Base-by-base conservation (phyloP, 2,888 invertebrate species). In the Pterostichus madidus region DNA sequence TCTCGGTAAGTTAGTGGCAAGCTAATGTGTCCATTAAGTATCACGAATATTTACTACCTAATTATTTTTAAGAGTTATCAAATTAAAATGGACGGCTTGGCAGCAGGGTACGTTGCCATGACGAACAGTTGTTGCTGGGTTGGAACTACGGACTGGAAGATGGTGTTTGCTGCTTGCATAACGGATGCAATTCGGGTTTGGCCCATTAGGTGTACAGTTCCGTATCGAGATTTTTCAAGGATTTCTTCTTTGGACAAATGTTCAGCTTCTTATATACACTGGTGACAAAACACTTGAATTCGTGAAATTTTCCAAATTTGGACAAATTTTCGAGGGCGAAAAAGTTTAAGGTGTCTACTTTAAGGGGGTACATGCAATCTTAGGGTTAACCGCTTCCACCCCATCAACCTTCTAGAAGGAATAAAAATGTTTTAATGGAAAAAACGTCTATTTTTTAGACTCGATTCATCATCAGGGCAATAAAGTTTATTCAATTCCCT, bases 31-130 rank as follows among this genome's bases (percentile, higher is more conserved):
- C 64, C 64, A 64, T 64, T 64, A 64, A 32, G 13, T 64, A 32
- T 39, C 68, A 71, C 39, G 68, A 71, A 71, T 71, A 71, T 71
- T 71, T 71, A 71, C 17, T 24, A 39, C 68, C 68, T 71, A 39
- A 71, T 44, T 44, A 71, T 71, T 71, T 71, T 71, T 44, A 71
- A 44, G 68, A 71, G 68, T 71, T 71, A 44, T 71, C 68, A 71
- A 71, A 71, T 71, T 71, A 44, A 71, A 71, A 52, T 52, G 13
- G 10, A 1, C 52, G 10, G 44, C 13, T 15, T 17, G 17, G n/a
- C 32, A 44, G 17, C 10, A 44, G 44, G 44, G 44, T 44, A 39
- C 44, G 68, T 64, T 71, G 68, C 39, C 17, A 52, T 59, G 56
- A 56, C 56, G 56, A 68, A 68, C 44, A 68, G 68, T 68, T 68